These are phyloP conservation scores for Lithosia quadra DNA, from an alignment of 2,888 invertebrate genomes.

Conservation along the genomic window DNA sequence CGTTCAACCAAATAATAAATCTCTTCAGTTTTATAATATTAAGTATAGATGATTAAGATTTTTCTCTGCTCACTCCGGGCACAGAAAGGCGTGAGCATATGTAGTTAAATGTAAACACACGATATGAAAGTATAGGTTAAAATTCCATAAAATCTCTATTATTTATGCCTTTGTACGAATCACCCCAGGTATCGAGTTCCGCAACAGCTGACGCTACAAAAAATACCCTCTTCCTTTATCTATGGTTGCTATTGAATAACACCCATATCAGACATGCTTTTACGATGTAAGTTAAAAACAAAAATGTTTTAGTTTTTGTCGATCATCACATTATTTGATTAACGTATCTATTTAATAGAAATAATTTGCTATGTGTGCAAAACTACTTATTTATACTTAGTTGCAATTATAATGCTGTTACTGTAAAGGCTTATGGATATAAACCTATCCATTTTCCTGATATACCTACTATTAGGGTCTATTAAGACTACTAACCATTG, in stretches of 20 bases:
- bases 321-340: not conserved
- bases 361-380: too few species aligned
- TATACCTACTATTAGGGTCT: too few species aligned
- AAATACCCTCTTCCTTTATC: slow-evolving; percentile 72
- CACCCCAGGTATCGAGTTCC: slow-evolving; percentile 63
- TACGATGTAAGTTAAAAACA: slow-evolving; percentile 18
- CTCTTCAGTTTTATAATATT: too few species aligned
- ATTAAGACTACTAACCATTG: too few species aligned
- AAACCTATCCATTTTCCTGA: too few species aligned
- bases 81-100: not conserved
- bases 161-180: slow-evolving; percentile 58
- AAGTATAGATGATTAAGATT: too few species aligned
- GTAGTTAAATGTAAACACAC: not conserved
- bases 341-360: too few species aligned
- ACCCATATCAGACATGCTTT: slow-evolving; percentile 32
- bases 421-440: not conserved
- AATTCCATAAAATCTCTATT: slow-evolving; percentile 53
- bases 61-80: not conserved
- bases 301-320: not conserved
- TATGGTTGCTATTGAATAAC: slow-evolving; percentile 58
- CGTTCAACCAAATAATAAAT: not conserved
- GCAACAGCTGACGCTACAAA: slow-evolving; percentile 80
- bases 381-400: too few species aligned
- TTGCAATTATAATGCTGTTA: too few species aligned
- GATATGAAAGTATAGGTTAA: not conserved